phyloP scores from a whole-genome alignment of 2,113 vertebrate genomes.

The Erinaceus europaeus region DNA sequence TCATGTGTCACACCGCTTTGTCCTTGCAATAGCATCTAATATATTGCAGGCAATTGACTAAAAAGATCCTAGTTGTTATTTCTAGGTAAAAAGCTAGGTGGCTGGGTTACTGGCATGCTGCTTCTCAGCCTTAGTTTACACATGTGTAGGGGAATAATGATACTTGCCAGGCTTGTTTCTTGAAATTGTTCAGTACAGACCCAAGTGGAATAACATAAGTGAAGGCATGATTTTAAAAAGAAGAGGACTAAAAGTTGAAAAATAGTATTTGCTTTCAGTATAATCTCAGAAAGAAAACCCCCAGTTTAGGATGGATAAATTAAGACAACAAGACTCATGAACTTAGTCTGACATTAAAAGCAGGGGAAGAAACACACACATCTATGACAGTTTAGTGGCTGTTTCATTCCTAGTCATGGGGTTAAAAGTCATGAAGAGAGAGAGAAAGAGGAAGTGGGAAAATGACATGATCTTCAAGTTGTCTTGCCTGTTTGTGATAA shows the following conservation, averaged over 20 bases:
- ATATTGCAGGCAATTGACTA: background rate
- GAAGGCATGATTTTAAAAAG: background rate
- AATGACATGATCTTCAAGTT: background rate
- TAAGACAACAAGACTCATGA: background rate
- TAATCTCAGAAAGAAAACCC: constrained; percentile 1
- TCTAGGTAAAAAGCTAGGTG: background rate
- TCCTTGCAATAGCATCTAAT: background rate
- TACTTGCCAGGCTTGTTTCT: background rate
- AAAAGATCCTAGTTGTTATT: background rate
- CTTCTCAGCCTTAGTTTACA: background rate
- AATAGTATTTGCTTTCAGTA: background rate
- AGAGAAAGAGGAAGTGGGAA: background rate
- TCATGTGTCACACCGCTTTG: background rate
- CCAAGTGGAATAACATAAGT: background rate
- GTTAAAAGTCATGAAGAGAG: background rate
- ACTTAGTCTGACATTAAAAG: background rate
- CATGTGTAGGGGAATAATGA: background rate
- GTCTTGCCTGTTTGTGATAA: background rate
- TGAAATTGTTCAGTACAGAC: background rate
- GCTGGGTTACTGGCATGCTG: background rate
- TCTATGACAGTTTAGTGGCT: background rate
- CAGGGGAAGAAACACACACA: background rate
- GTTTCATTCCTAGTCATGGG: background rate
- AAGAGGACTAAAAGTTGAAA: background rate
- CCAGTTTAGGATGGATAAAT: background rate